Conservation (phyloP, 2,113 vertebrate species). For the Mixornis gularis region DNA sequence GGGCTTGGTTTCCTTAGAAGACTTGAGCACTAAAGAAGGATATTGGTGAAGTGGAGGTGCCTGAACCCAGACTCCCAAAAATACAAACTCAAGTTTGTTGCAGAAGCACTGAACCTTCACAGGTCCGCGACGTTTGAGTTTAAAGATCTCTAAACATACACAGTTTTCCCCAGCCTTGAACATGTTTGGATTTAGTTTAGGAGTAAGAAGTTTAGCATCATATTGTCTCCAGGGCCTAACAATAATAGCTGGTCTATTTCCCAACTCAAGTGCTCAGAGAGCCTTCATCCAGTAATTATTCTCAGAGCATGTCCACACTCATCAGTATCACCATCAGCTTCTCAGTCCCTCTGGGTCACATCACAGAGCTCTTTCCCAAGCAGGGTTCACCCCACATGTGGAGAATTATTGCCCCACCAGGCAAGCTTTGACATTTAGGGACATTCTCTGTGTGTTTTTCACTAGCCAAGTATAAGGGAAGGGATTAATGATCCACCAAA, state of each 20-base stretch:
- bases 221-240: neutral
- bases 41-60: neutral
- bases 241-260: neutral
- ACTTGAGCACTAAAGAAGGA: neutral
- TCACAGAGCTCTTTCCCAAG: neutral
- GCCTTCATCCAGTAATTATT: neutral
- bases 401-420: neutral
- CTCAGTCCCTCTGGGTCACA: neutral
- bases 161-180: neutral
- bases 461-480: neutral
- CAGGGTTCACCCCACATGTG: rapidly evolving
- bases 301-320: neutral
- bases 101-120: neutral
- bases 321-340: neutral
- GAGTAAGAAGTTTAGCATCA: neutral
- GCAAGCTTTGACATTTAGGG: neutral
- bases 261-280: neutral
- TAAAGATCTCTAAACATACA: neutral
- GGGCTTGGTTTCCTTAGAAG: neutral
- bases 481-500: neutral
- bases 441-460: neutral
- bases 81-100: neutral
- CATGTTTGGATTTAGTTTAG: neutral
- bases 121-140: neutral
- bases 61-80: neutral